These are phyloP conservation scores for Heliconius sara DNA, from an alignment of 2,888 invertebrate species.

Conservation along the genomic window DNA sequence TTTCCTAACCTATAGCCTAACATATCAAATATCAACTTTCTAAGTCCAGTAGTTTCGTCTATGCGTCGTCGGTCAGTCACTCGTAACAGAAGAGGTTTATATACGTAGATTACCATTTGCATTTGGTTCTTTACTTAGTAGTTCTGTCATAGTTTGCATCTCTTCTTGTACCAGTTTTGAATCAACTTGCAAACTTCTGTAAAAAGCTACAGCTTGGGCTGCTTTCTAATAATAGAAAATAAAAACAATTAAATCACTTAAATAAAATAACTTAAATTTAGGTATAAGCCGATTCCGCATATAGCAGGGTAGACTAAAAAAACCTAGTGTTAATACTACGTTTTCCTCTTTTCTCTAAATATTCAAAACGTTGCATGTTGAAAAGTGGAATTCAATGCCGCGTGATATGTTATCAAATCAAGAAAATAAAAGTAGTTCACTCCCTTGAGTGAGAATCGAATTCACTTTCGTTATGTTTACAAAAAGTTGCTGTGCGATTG, in stretches of 20 bases:
- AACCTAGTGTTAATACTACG: no score
- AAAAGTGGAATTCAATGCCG: not conserved
- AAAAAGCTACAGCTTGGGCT: conserved; percentile 62
- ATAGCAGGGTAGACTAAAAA: no score
- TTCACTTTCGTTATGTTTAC: not conserved
- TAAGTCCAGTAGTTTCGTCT: not conserved
- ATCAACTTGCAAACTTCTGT: conserved; percentile 53
- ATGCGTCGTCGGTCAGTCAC: not conserved
- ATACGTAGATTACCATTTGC: not conserved
- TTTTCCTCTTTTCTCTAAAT: no score
- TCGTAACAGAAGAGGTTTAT: not conserved
- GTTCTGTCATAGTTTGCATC: conserved; percentile 55
- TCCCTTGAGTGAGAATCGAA: not conserved
- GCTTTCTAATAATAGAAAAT: conserved; percentile 64
- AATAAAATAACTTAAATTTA: no score
- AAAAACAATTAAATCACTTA: no score
- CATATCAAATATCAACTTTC: no score
- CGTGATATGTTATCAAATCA: not conserved
- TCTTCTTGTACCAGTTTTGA: conserved; percentile 62
- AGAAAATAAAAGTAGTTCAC: no score
- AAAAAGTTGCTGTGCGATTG: no score
- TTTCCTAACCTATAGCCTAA: no score
- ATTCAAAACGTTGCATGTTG: no score
- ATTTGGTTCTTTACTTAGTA: conserved; percentile 46
- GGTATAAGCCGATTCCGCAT: no score